Conservation (phyloP, 2,113 vertebrate species). For the Hassar affinis region DNA sequence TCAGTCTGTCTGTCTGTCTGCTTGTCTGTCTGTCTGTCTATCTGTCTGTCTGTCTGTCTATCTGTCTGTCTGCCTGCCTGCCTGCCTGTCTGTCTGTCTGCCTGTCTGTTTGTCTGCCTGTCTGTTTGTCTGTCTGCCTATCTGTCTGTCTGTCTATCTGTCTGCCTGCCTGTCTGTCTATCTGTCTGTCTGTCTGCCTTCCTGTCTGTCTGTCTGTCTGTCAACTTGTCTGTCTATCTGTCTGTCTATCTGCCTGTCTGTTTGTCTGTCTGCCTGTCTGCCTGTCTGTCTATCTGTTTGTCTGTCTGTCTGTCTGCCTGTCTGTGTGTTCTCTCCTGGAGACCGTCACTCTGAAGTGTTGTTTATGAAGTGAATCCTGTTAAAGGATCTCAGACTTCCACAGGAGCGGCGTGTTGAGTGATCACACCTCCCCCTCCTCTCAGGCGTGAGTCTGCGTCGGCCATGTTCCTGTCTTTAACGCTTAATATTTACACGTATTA, state of each 20-base stretch:
- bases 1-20: neutral
- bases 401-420: conserved; percentile 20
- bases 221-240: no score
- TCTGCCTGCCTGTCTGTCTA: neutral
- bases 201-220: conserved; percentile 1
- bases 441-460: neutral
- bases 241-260: neutral
- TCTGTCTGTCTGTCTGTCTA: conserved; percentile 11
- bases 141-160: neutral
- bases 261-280: conserved; percentile 7
- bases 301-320: conserved; percentile 1
- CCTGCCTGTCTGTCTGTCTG: neutral
- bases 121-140: neutral
- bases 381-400: conserved; percentile 26
- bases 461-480: neutral
- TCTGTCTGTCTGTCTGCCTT: no score
- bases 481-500: no score
- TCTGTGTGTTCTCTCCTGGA: conserved; percentile 11
- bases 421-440: conserved; percentile 31
- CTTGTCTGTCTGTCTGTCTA: neutral
- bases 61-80: no score
- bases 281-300: neutral
- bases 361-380: conserved; percentile 29
- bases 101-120: neutral
- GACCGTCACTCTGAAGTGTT: neutral